Base-by-base conservation (phyloP, 2,797 vertebrate species). In the Hydrophis major region DNA sequence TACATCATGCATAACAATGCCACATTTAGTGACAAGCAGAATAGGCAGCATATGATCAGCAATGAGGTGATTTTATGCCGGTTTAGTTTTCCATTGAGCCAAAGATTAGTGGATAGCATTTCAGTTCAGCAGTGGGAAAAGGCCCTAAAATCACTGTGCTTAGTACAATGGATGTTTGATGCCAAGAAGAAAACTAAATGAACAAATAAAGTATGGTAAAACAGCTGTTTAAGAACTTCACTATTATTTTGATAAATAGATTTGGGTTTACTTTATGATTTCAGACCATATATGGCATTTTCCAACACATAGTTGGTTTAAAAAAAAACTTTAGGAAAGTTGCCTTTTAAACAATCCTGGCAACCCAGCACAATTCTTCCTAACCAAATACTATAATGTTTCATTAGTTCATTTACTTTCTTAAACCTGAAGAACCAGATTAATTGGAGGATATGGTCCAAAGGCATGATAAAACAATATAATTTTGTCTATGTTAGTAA, bases 391-490 rank as follows among this genome's bases (percentile, higher is more conserved):
- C 10, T 47, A 8, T 91, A 90, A 94, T 96, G 93, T 97, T 95
- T 94, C 94, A 95, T 95, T 94, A 95, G 63, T 95, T 95, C 94
- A 42, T 83, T 95, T 92, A 60, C 92, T 96, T 92, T 53, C n/a
- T 25, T 89, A 83, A 93, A 95, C 93, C 90, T 93, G 92, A 95
- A 94, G 91, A 94, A 6, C 89, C 93, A 69, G 95, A 96, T 95
- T 96, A 96, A 96, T 90, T 91, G 86, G 74, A 96, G 95, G 95
- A 95, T 87, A 66, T 89, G 56, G 95, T 94, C 91, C 95, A 96
- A 94, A 96, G 89, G 89, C 95, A 94, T 90, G 92, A 56, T 92
- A 95, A 95, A 90, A 93, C 2, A 57, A 47, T 94, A 87, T 95
- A 95, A 93, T 95, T 53, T 90, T 89, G 56, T 90, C 93, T 57